Base-by-base conservation (phyloP, 2,113 vertebrate genomes). In the Cercocebus atys region DNA sequence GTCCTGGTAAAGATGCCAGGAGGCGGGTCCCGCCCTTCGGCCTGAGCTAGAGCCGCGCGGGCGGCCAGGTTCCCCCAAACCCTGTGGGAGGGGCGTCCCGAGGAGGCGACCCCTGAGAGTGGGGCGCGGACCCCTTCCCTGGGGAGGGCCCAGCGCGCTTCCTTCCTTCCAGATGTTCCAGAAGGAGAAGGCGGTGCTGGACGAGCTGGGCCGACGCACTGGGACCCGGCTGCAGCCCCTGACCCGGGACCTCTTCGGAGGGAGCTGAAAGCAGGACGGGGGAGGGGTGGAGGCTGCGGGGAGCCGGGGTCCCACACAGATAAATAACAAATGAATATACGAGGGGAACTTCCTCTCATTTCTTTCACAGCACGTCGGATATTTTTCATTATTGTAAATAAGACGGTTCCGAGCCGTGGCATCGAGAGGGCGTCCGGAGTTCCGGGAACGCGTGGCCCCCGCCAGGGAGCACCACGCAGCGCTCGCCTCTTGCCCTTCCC, bases 111-210 rank as follows among this genome's bases (percentile, higher is more conserved):
- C 25, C 45, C 7, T 2, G 52, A 23, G 20, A 35, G 12, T 20
- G 6, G 18, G 17, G 22, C 6, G 4, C 66, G 55, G 30, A 52
- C 16, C 10, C 1, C 35, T 81, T 12, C 10, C 78, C 4, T 4
- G 50, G 52, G 35, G 11, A 20, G 27, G 14, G 27, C 14, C 25
- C 52, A 35, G 30, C 75, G 18, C 1, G 2, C 38, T 57, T 32
- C 22, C 1, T 88, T 18, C 72, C 93, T 30, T 86, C 89, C 98
- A 99, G 99, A 99, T 99, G 99, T 98, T 99, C 97, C 98, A 98
- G 94, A 99, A 98, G 88, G 99, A 99, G 98, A 98, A 76, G 85
- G 98, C 99, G 97, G 99, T 99, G 47, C 98, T 99, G 6, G 98
- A 97, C 1, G 99, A 99, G 96, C 99, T 99, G 97, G 99, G 98